These are phyloP conservation scores for Heliocidaris erythrogramma DNA, from an alignment of 35 echinoderm and acorn worm species.

Conservation along the genomic window DNA sequence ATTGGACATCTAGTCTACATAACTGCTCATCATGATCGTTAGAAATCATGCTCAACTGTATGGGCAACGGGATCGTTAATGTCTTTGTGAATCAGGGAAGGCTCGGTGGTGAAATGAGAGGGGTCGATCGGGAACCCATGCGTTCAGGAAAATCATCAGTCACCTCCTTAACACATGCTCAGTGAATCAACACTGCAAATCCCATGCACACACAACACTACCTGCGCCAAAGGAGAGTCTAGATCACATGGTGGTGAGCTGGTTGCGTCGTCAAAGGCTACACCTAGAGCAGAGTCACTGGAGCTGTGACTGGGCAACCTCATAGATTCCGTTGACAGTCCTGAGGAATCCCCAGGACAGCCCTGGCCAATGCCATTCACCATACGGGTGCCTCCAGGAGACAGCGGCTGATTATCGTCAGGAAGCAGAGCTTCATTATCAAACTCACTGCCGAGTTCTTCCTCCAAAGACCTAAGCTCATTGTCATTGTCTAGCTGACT, in stretches of 20 bases:
- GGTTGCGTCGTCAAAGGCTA: not conserved
- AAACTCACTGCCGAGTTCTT: slow-evolving; percentile 42
- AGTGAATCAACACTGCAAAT: slow-evolving; percentile 42
- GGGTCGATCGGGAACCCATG: slow-evolving; percentile 33
- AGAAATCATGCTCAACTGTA: not conserved
- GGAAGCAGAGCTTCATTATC: slow-evolving; percentile 11
- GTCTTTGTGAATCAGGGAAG: not conserved
- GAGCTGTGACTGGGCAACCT: slow-evolving; percentile 46
- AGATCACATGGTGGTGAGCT: not conserved
- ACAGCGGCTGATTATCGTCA: not conserved
- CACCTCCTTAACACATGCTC: slow-evolving; percentile 34
- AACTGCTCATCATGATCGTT: not conserved
- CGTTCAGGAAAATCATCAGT: not conserved
- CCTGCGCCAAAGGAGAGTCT: not conserved
- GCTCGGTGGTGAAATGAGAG: slow-evolving; percentile 25
- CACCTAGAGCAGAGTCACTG: slow-evolving; percentile 36
- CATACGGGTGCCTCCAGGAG: slow-evolving; percentile 15
- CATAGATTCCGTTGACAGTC: not conserved
- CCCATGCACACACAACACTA: slow-evolving; percentile 55
- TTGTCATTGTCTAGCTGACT: slow-evolving; percentile 49
- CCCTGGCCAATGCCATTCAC: not conserved
- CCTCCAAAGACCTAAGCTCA: slow-evolving; percentile 55
- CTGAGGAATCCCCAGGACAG: not conserved
- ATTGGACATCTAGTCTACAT: not conserved
- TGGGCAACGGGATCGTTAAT: not conserved